Evolutionary conservation across 30 jellyfish, hydroid and myxozoan species (phyloP).

Genomic region (Phacellophora camtschatica): DNA sequence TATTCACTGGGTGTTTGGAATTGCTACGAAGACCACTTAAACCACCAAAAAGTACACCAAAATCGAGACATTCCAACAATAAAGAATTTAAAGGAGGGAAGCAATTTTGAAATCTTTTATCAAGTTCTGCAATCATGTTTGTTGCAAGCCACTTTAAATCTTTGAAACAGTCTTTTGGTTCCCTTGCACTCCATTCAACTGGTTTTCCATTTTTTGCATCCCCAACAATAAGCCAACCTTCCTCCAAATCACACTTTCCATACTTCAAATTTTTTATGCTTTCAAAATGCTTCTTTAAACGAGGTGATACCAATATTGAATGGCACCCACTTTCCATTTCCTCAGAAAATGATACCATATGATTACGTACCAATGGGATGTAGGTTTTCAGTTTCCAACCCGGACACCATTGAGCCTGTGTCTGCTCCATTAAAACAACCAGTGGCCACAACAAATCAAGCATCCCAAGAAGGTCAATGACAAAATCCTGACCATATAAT

Average conservation of each 20-base stretch:
- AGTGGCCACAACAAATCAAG: conserved; percentile 38
- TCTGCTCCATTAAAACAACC: conserved; percentile 12
- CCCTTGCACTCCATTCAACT: conserved; percentile 40
- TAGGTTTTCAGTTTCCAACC: conserved; percentile 19
- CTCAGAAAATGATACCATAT: background rate
- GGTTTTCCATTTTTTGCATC: background rate
- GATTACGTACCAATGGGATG: conserved; percentile 4
- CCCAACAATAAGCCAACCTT: conserved; percentile 10
- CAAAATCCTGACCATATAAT: conserved; percentile 36
- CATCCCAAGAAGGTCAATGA: conserved; percentile 11
- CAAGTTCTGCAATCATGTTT: background rate
- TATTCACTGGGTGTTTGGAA: conserved; percentile 5
- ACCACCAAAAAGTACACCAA: background rate
- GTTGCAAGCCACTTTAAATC: conserved; percentile 1
- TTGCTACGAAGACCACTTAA: background rate
- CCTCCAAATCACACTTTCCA: conserved; percentile 24
- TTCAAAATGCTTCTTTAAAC: background rate
- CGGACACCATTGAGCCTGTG: conserved; percentile 57
- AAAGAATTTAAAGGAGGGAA: conserved; percentile 2
- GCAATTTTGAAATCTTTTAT: conserved; percentile 9
- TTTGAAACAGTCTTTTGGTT: conserved; percentile 4
- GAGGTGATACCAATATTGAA: background rate
- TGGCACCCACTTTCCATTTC: background rate
- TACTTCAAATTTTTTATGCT: background rate
- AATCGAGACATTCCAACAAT: background rate